Evolutionary conservation across 2,888 invertebrate species (phyloP).

Genomic region (Masnerella sp.): DNA sequence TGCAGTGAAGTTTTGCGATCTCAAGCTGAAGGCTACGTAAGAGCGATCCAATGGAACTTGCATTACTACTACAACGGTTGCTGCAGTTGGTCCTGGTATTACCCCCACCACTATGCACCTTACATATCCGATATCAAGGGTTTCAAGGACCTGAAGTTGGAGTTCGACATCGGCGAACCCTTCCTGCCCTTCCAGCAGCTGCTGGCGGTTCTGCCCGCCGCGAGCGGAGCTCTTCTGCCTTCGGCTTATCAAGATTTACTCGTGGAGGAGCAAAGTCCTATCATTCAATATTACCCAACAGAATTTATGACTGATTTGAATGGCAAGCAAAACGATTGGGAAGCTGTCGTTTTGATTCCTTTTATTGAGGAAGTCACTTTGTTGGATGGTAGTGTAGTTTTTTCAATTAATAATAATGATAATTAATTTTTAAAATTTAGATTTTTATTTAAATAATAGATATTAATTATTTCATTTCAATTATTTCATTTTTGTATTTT

Average conservation of each 20-base stretch:
- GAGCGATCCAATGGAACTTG: slow-evolving; percentile 97
- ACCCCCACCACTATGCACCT: slow-evolving; percentile 98
- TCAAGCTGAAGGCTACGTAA: slow-evolving; percentile 93
- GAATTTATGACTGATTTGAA: slow-evolving; percentile 96
- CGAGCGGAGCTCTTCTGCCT: slow-evolving; percentile 89
- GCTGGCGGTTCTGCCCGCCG: slow-evolving; percentile 91
- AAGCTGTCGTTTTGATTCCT: slow-evolving; percentile 94
- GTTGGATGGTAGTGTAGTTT: slow-evolving; percentile 63
- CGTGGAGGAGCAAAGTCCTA: slow-evolving; percentile 87
- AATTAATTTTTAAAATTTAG: neutral
- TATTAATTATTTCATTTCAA: too few species aligned
- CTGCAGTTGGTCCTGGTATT: slow-evolving; percentile 99
- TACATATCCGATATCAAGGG: slow-evolving; percentile 95
- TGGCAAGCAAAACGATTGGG: slow-evolving; percentile 98
- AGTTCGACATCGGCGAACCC: slow-evolving; percentile 90
- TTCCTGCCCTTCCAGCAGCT: slow-evolving; percentile 96
- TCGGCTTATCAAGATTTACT: slow-evolving; percentile 87
- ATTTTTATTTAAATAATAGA: too few species aligned
- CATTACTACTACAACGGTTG: slow-evolving; percentile 98
- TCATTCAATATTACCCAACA: slow-evolving; percentile 93
- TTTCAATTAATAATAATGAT: neutral
- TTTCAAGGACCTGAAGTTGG: slow-evolving; percentile 87
- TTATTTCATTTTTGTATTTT: too few species aligned
- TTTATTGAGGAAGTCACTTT: slow-evolving; percentile 89
- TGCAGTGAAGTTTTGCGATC: slow-evolving; percentile 86